phyloP scores from a whole-genome alignment of 2,113 vertebrate species.

The Callopanchax toddi region DNA sequence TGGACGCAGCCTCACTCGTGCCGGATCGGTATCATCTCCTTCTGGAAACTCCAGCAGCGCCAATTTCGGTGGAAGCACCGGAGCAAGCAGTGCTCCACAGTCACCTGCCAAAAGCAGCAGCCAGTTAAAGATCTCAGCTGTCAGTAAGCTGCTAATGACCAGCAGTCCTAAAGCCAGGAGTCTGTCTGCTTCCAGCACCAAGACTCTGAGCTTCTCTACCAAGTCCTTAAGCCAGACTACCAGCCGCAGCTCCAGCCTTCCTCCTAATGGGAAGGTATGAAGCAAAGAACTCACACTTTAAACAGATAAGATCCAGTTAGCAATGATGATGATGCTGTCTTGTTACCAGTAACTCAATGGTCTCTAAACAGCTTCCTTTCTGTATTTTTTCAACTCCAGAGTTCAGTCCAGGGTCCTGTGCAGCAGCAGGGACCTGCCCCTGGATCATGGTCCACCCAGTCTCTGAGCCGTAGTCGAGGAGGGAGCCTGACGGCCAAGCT shows the following conservation, averaged over 20 bases:
- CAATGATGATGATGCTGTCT: too few relatives aligned
- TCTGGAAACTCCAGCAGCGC: conserved; percentile 44
- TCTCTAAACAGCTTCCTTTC: background rate
- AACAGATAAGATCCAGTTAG: background rate
- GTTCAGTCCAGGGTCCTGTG: conserved; percentile 76
- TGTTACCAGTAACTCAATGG: too few relatives aligned
- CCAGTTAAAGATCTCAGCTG: conserved; percentile 93
- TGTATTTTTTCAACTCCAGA: conserved; percentile 54
- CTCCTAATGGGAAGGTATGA: conserved; percentile 85
- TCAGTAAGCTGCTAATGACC: conserved; percentile 94
- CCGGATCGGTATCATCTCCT: conserved; percentile 78
- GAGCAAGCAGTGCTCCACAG: conserved; percentile 77
- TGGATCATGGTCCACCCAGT: conserved; percentile 94
- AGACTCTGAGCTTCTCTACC: conserved; percentile 95
- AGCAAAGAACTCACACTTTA: background rate
- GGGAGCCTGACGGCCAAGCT: conserved; percentile 88
- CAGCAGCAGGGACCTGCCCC: conserved; percentile 85
- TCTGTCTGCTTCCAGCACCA: conserved; percentile 91
- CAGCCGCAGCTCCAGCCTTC: conserved; percentile 88
- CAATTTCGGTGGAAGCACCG: conserved; percentile 18
- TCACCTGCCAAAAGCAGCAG: conserved; percentile 84
- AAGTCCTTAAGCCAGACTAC: conserved; percentile 91
- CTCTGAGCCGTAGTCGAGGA: conserved; percentile 88
- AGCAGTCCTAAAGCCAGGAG: conserved; percentile 91
- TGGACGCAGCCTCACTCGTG: conserved; percentile 86